Conservation (phyloP, 2,888 invertebrate species). For the Meteorus cinctellus region DNA sequence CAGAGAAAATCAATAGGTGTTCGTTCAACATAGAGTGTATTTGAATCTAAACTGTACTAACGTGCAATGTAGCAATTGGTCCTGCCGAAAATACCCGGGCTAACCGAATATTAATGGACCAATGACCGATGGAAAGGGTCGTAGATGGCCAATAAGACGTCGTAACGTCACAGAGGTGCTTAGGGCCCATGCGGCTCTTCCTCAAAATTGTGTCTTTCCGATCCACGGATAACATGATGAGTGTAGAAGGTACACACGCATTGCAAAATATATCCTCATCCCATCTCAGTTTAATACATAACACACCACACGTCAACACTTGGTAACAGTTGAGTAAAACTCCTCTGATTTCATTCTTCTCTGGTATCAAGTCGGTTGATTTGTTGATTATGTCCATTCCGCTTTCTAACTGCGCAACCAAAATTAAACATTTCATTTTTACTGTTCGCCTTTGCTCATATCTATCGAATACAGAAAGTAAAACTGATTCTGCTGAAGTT, state of each 20-base stretch:
- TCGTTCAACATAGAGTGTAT: conserved; percentile 22
- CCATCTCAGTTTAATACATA: background rate
- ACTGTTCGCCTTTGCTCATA: background rate
- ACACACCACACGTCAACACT: background rate
- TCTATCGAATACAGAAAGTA: conserved; percentile 14
- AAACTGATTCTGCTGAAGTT: conserved; percentile 16
- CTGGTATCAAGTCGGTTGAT: conserved; percentile 68
- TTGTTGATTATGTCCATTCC: conserved; percentile 74
- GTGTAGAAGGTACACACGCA: conserved; percentile 46
- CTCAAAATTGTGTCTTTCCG: conserved; percentile 73
- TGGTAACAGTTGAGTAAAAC: too few relatives aligned
- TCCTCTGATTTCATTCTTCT: conserved; percentile 51
- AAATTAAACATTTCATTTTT: conserved; percentile 38
- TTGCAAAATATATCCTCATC: background rate
- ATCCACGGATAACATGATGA: conserved; percentile 67
- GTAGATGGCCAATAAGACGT: conserved; percentile 67
- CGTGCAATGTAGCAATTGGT: conserved; percentile 40
- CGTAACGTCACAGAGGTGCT: conserved; percentile 67
- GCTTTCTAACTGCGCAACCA: conserved; percentile 61
- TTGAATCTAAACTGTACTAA: conserved; percentile 4
- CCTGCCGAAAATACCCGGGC: conserved; percentile 64
- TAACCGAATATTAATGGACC: conserved; percentile 59
- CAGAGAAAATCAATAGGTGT: conserved; percentile 46
- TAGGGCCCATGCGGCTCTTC: conserved; percentile 72
- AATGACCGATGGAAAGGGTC: conserved; percentile 68